Percentiles rank a stretch among this genome's conserved stretches.
These are phyloP conservation scores for Laticauda colubrina DNA, from an alignment of 2,113 vertebrate species.

Conservation along the genomic window DNA sequence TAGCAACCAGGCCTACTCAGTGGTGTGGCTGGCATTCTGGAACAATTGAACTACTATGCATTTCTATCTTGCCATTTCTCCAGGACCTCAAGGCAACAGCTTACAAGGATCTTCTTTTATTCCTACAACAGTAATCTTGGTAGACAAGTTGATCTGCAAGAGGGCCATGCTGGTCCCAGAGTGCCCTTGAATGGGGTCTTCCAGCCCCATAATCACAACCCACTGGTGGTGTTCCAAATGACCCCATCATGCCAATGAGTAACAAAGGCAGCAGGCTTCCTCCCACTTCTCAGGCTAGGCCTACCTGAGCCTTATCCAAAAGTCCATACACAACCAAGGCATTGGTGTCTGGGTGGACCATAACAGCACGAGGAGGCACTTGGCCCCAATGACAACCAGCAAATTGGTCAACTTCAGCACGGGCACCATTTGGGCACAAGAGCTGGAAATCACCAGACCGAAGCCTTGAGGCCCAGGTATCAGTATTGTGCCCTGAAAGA, in stretches of 20 bases:
- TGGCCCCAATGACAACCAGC: conserved; percentile 80
- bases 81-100: not conserved
- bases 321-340: conserved; percentile 83
- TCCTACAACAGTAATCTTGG: not conserved
- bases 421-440: conserved; percentile 82
- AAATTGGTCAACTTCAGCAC: conserved; percentile 84
- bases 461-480: conserved; percentile 77
- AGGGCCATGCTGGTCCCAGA: not conserved
- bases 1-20: not conserved
- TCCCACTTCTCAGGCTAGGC: not conserved
- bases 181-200: not conserved
- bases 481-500: conserved; percentile 75
- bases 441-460: conserved; percentile 82
- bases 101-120: not conserved
- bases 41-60: not conserved
- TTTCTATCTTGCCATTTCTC: not conserved
- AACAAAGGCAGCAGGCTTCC: not conserved
- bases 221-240: not conserved
- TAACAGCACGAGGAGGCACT: conserved; percentile 86
- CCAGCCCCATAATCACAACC: not conserved
- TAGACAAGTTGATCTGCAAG: not conserved
- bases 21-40: not conserved
- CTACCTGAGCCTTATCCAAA: conserved; percentile 88
- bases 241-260: not conserved
- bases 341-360: conserved; percentile 84